phyloP scores from a whole-genome alignment of 2,113 vertebrate genomes.

The Gulo gulo region DNA sequence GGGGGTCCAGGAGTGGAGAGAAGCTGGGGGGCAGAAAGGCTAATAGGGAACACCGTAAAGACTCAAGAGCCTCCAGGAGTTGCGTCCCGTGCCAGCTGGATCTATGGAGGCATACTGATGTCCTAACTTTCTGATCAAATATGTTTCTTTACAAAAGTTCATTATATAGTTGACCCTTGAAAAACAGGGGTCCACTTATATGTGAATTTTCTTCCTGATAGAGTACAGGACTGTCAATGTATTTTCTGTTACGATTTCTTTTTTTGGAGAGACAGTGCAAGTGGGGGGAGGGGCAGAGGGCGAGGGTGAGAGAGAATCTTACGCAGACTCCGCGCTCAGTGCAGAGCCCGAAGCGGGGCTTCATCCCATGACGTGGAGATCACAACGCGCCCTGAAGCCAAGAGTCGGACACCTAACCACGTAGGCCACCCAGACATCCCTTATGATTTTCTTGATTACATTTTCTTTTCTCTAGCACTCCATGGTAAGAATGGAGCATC shows the following conservation, averaged over 20 bases:
- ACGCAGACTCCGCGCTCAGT: not conserved
- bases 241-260: not conserved
- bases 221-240: not conserved
- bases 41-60: accelerated
- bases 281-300: not conserved
- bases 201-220: not conserved
- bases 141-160: not conserved
- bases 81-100: accelerated
- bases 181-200: not conserved
- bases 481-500: not conserved
- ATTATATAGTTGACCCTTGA: not conserved
- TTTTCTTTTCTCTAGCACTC: not conserved
- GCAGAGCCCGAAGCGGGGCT: not conserved
- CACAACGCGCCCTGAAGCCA: not conserved
- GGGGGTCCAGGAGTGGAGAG: not conserved
- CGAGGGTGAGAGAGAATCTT: not conserved
- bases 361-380: not conserved
- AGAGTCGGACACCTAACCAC: not conserved
- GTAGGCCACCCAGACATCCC: not conserved
- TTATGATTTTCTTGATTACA: not conserved
- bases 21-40: not conserved
- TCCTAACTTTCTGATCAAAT: not conserved
- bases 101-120: accelerated
- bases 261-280: not conserved
- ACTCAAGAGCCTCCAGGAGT: too few relatives aligned